Conservation (phyloP, 2,797 vertebrate genomes). For the Hydrolagus colliei region DNA sequence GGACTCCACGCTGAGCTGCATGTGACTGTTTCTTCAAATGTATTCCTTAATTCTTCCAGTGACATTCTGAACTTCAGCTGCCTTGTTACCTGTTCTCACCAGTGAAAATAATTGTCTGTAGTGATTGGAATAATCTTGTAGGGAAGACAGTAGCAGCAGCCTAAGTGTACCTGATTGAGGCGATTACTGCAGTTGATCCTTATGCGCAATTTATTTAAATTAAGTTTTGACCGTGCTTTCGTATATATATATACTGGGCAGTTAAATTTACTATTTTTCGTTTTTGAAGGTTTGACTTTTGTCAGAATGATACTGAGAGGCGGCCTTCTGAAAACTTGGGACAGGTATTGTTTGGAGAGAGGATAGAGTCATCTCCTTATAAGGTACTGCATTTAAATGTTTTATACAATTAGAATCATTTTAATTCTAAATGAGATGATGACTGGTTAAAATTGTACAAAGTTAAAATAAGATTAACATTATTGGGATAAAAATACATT, state of each 20-base stretch:
- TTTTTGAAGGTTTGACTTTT: conserved; percentile 80
- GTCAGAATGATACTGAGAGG: conserved; percentile 68
- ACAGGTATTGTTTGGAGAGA: conserved; percentile 82
- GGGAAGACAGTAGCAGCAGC: too few species aligned
- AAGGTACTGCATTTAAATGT: conserved; percentile 55
- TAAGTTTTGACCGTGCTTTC: background rate
- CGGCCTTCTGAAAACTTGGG: conserved; percentile 83
- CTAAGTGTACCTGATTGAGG: too few species aligned
- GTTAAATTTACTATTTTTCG: conserved; percentile 13
- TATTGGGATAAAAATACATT: background rate
- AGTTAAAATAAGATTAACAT: background rate
- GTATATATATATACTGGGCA: background rate
- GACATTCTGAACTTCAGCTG: too few species aligned
- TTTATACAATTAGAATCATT: background rate
- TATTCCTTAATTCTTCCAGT: too few species aligned
- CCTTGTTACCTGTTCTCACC: too few species aligned
- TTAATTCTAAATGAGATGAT: background rate
- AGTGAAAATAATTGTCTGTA: too few species aligned
- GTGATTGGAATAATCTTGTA: too few species aligned
- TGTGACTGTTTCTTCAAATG: too few species aligned
- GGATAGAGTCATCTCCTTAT: conserved; percentile 81
- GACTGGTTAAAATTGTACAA: background rate
- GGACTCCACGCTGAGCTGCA: too few species aligned
- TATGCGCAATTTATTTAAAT: background rate
- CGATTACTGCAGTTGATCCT: too few species aligned